Percentiles rank a stretch among this genome's conserved stretches.
Conservation (phyloP, 2,888 invertebrate species). For the Campoletis raptor region DNA sequence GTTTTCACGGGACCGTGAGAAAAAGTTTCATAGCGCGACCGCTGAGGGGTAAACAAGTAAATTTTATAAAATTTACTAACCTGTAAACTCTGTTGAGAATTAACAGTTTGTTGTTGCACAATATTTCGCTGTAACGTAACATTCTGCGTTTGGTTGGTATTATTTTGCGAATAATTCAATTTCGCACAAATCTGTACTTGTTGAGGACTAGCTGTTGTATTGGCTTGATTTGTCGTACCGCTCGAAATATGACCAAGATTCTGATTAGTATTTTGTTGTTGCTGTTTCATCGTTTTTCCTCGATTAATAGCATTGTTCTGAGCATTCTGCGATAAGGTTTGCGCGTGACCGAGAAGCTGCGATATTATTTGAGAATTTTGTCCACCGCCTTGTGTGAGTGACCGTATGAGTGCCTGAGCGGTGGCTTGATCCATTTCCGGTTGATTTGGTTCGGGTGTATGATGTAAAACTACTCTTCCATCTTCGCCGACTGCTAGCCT, state of each 20-base stretch:
- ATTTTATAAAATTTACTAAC: neutral
- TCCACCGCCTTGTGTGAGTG: slow-evolving; percentile 80
- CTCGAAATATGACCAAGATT: slow-evolving; percentile 63
- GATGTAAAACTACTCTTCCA: slow-evolving; percentile 88
- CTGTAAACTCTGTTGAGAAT: slow-evolving; percentile 69
- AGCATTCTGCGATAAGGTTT: slow-evolving; percentile 74
- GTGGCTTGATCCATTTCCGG: slow-evolving; percentile 83
- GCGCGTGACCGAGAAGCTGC: slow-evolving; percentile 81
- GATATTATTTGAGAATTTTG: slow-evolving; percentile 83
- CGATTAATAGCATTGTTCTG: slow-evolving; percentile 64
- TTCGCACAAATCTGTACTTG: slow-evolving; percentile 77
- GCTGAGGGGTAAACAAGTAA: neutral
- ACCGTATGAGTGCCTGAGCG: slow-evolving; percentile 82
- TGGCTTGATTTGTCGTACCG: slow-evolving; percentile 48
- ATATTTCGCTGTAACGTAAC: slow-evolving; percentile 61
- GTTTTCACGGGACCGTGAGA: no score
- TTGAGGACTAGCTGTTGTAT: slow-evolving; percentile 77
- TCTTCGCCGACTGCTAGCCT: slow-evolving; percentile 89
- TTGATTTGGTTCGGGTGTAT: slow-evolving; percentile 86
- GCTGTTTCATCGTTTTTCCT: slow-evolving; percentile 51
- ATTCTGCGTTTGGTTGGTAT: slow-evolving; percentile 63
- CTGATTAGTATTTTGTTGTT: slow-evolving; percentile 59
- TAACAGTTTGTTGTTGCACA: slow-evolving; percentile 62
- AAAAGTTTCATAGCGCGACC: no score
- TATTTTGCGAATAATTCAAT: slow-evolving; percentile 73